Conservation (phyloP, 2,888 invertebrate genomes). For the Adineta ricciae region DNA sequence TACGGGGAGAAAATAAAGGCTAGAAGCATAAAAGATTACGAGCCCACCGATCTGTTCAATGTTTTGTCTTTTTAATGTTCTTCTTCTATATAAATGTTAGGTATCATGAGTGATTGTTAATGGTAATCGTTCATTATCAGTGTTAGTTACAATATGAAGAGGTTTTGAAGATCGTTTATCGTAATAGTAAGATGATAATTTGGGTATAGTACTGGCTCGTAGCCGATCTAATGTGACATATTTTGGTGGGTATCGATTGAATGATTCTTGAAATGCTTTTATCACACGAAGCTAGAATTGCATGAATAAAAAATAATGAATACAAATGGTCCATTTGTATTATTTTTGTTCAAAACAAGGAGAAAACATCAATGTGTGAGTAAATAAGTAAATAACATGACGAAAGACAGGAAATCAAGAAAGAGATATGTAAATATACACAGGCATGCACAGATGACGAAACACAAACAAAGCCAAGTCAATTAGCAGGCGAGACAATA, state of each 20-base stretch:
- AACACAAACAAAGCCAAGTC: background rate
- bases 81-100: background rate
- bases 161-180: background rate
- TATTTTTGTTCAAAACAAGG: too few species aligned
- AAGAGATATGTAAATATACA: background rate
- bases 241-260: background rate
- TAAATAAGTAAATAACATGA: background rate
- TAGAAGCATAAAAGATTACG: background rate
- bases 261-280: conserved; percentile 34
- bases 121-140: background rate
- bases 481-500: background rate
- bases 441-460: background rate
- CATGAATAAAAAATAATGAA: background rate
- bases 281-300: conserved; percentile 32
- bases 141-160: background rate
- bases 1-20: background rate
- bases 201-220: background rate
- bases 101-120: background rate
- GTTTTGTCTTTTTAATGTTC: background rate
- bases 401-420: background rate
- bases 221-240: background rate
- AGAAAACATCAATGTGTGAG: too few species aligned
- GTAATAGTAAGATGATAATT: background rate
- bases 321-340: too few species aligned
- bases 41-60: background rate